A percentile compares a stretch with the other conserved stretches of the same genome.
Evolutionary conservation across 2,113 vertebrate species (phyloP).

Genomic region (Sapayoa aenigma): DNA sequence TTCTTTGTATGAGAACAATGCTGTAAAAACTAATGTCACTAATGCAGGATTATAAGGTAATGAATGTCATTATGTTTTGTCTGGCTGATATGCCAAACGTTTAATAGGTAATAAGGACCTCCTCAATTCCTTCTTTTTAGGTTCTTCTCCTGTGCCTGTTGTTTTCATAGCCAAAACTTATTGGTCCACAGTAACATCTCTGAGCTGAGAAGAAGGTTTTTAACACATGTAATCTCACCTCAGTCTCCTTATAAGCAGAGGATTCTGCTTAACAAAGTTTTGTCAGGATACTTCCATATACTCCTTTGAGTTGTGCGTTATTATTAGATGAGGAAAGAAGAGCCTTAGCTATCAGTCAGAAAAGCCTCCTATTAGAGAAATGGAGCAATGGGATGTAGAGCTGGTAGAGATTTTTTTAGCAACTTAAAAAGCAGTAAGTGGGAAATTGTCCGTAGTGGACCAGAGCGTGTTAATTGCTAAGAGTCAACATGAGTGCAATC

Average conservation of each 20-base stretch:
- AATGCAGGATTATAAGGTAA: neutral
- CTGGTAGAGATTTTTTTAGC: slow-evolving; percentile 26
- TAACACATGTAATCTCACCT: neutral
- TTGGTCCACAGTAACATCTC: neutral
- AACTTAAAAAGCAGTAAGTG: slow-evolving; percentile 32
- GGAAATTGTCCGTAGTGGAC: slow-evolving; percentile 8
- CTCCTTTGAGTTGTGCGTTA: neutral
- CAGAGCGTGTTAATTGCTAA: slow-evolving; percentile 53
- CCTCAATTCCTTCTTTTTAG: neutral
- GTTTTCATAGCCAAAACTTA: neutral
- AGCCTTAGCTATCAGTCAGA: neutral
- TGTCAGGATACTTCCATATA: neutral
- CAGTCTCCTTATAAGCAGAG: neutral
- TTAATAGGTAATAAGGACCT: neutral
- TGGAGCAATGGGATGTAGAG: neutral
- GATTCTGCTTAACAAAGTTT: neutral
- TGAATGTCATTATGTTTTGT: neutral
- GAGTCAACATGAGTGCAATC: neutral
- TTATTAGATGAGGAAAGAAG: neutral
- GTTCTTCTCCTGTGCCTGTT: neutral
- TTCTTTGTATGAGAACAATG: neutral
- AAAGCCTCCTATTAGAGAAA: neutral
- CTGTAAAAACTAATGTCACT: neutral
- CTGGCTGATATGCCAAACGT: neutral
- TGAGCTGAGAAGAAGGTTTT: neutral